These are phyloP conservation scores for Perccottus glenii DNA, from an alignment of 2,113 vertebrate genomes.

Conservation along the genomic window DNA sequence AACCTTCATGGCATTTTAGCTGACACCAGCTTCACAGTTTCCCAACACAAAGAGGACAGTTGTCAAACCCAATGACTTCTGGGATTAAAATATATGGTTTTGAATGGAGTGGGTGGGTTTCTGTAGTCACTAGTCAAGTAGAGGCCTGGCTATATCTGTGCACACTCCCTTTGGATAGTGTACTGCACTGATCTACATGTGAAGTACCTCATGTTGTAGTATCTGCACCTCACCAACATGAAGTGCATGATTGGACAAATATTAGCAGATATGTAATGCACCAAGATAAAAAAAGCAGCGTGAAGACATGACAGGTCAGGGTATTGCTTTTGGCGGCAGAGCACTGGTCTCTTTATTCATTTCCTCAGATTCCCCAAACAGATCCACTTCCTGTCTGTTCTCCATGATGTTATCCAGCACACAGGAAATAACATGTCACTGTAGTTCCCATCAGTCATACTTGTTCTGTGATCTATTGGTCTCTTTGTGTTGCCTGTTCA, in stretches of 20 bases:
- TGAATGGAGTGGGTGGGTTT: not conserved
- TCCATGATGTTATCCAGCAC: conserved; percentile 41
- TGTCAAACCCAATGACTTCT: conserved; percentile 6
- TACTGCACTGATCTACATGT: not conserved
- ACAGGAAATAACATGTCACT: conserved; percentile 61
- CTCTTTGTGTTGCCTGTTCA: conserved; percentile 1
- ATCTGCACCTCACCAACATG: not conserved
- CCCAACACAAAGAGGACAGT: not conserved
- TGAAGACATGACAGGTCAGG: conserved; percentile 25
- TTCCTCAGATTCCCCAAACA: conserved; percentile 46
- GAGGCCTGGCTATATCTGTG: conserved; percentile 27
- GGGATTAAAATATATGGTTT: not conserved
- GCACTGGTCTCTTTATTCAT: conserved; percentile 37
- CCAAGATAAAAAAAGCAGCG: conserved; percentile 10
- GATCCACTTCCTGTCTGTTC: conserved; percentile 38
- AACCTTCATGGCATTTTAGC: not conserved
- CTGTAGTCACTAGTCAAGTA: conserved; percentile 5
- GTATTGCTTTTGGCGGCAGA: not conserved
- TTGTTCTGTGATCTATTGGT: conserved; percentile 4
- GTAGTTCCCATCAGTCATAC: conserved; percentile 27
- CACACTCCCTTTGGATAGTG: conserved; percentile 4
- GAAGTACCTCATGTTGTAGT: not conserved
- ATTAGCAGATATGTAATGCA: not conserved
- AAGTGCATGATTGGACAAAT: conserved; percentile 3
- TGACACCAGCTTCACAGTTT: not conserved